These are phyloP conservation scores for Uloborus plumipes DNA, from an alignment of 2,888 invertebrate genomes.

Conservation along the genomic window DNA sequence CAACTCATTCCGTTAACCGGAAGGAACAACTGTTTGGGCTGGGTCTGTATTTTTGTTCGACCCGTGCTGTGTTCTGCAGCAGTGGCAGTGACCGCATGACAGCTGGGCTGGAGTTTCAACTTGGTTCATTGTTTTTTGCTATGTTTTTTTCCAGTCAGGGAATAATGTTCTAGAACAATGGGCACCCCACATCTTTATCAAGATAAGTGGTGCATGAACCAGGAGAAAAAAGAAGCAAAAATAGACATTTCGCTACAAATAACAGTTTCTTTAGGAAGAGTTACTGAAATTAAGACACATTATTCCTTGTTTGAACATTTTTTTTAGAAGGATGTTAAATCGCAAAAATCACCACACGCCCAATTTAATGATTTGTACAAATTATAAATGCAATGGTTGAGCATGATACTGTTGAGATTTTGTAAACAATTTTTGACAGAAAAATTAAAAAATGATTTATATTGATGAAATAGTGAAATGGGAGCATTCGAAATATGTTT, in stretches of 20 bases:
- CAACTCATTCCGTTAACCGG: slow-evolving; percentile 22
- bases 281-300: background rate
- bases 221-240: slow-evolving; percentile 14
- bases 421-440: no score
- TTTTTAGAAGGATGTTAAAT: background rate
- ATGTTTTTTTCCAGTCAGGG: no score
- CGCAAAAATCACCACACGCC: background rate
- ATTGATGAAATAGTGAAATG: no score
- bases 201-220: slow-evolving; percentile 59
- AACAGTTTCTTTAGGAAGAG: no score
- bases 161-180: slow-evolving; percentile 35
- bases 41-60: slow-evolving; percentile 16
- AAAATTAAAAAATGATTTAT: no score
- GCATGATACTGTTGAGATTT: no score
- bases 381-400: no score
- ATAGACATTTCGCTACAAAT: background rate
- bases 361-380: background rate
- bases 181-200: slow-evolving; percentile 37
- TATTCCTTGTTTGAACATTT: background rate
- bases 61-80: slow-evolving; percentile 40
- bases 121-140: no score
- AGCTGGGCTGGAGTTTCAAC: slow-evolving; percentile 12
- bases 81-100: slow-evolving; percentile 58
- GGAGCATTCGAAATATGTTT: no score
- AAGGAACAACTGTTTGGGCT: slow-evolving; percentile 9